Base-by-base conservation (phyloP, 2,113 vertebrate genomes). In the Vanacampus margaritifer region DNA sequence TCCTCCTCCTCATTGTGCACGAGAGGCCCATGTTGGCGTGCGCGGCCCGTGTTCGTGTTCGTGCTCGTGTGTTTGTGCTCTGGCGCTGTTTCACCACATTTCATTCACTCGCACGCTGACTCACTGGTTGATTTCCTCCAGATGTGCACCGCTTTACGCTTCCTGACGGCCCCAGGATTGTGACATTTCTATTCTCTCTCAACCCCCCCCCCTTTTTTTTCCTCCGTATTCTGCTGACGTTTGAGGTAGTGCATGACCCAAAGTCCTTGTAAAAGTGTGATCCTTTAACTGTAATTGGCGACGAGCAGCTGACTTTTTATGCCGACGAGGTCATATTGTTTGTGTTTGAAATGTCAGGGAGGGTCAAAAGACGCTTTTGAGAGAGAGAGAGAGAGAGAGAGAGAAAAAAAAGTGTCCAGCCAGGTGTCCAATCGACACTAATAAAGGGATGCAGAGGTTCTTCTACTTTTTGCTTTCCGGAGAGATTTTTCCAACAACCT, bases 121-220 rank as follows among this genome's bases (percentile, higher is more conserved):
- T 89, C 87, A 89, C 85, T 82, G 77, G 67, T 71, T 90, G 85
- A 90, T 90, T 88, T 90, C 86, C 89, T 89, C 87, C 89, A 90
- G 89, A 89, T 89, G 88, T 89, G 86, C 84, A 72, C 50, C 46
- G 76, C 68, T 85, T 85, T 83, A 86, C 76, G 71, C 82, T 88
- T 89, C 86, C 81, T 89, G 81, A 82, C 32, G 53, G 78, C 74
- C 70, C 70, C 67, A 61, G 74, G 72, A 88, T 90, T 88, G 85
- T 85, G 84, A 88, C 82, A 89, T 84, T 76, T 78, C 81, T 21
- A 21, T 65, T 65, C 16, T 62, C n/a, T n/a, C n/a, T n/a, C n/a
- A n/a, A n/a, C n/a, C n/a, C n/a, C n/a, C n/a, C n/a, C n/a, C n/a
- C n/a, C n/a, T n/a, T n/a, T n/a, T n/a, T n/a, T n/a, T n/a, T n/a